Evolutionary conservation across 2,113 vertebrate species (phyloP).

Genomic region (Trichomycterus rosablanca): DNA sequence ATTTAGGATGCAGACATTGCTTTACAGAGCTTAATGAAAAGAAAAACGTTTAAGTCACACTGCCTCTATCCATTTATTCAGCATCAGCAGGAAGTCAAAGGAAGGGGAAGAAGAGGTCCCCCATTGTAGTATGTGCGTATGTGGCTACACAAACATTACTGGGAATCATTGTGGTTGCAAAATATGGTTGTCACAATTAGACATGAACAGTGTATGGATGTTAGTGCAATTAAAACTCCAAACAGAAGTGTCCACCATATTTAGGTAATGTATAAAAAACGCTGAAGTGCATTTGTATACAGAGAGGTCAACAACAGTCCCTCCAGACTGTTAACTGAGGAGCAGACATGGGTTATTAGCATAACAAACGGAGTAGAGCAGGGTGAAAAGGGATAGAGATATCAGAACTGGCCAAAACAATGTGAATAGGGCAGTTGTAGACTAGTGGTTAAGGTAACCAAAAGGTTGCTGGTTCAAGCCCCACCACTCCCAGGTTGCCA

Average conservation of each 20-base stretch:
- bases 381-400: slow-evolving; percentile 48
- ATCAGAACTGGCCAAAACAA: slow-evolving; percentile 46
- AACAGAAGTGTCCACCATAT: too few relatives aligned
- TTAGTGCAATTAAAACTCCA: too few relatives aligned
- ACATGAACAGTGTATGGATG: too few relatives aligned
- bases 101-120: slow-evolving; percentile 31
- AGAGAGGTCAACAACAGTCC: slow-evolving; percentile 52
- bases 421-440: too few relatives aligned
- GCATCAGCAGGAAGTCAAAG: slow-evolving; percentile 31
- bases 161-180: neutral
- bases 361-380: slow-evolving; percentile 55
- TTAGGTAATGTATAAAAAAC: too few relatives aligned
- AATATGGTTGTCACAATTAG: too few relatives aligned
- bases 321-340: slow-evolving; percentile 41
- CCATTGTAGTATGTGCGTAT: neutral
- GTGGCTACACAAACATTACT: neutral
- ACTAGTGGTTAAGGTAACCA: too few relatives aligned
- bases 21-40: slow-evolving; percentile 39
- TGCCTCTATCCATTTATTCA: slow-evolving; percentile 46
- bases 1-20: slow-evolving; percentile 57
- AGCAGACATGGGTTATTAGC: slow-evolving; percentile 47
- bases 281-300: neutral
- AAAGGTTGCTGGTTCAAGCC: too few relatives aligned
- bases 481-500: too few relatives aligned
- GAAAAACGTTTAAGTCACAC: slow-evolving; percentile 52